Conservation (phyloP, 2,797 vertebrate species). For the Pantherophis alleghaniensis region DNA sequence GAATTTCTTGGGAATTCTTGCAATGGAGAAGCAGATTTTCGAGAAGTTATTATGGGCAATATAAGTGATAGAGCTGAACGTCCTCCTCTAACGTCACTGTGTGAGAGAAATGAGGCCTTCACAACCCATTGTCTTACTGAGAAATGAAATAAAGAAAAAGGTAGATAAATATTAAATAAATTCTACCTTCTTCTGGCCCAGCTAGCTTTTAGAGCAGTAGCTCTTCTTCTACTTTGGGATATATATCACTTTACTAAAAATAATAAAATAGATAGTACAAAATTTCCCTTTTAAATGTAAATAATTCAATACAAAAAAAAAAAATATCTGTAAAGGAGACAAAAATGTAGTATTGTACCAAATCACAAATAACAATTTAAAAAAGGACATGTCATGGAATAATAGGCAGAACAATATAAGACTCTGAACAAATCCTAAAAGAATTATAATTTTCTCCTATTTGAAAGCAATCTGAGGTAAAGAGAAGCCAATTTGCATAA, state of each 20-base stretch:
- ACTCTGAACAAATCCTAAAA: neutral
- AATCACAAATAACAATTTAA: neutral
- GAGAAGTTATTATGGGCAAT: neutral
- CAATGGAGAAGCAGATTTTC: neutral
- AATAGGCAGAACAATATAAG: neutral
- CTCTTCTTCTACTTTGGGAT: neutral
- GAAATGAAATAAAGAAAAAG: neutral
- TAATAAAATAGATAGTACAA: neutral
- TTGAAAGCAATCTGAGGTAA: neutral
- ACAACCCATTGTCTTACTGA: neutral
- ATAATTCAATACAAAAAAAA: neutral
- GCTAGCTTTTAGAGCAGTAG: neutral
- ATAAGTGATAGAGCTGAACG: neutral
- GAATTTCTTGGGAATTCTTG: neutral
- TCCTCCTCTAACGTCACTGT: neutral
- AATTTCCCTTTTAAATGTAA: neutral
- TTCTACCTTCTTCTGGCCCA: neutral
- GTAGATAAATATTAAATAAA: neutral
- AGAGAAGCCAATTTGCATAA: neutral
- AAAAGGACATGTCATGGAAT: neutral
- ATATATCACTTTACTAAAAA: neutral
- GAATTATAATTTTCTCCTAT: neutral
- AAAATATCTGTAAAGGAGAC: neutral
- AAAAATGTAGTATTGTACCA: neutral
- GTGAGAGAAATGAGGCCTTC: neutral